phyloP scores from a whole-genome alignment of 2,888 invertebrate species.

The Magallana nippona region DNA sequence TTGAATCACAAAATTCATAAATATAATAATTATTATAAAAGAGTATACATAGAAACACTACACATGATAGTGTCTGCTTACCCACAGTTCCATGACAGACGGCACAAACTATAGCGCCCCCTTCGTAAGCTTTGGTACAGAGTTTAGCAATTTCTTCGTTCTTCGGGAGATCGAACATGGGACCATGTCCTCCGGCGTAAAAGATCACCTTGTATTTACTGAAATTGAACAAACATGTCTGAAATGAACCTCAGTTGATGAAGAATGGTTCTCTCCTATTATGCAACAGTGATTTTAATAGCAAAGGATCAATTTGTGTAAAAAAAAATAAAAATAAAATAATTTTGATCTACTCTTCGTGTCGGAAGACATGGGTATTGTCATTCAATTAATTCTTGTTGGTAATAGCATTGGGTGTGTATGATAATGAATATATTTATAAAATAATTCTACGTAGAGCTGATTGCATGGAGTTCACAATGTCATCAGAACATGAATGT shows the following conservation, averaged over 20 bases:
- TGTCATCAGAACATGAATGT: too few species aligned
- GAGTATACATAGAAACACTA: not conserved
- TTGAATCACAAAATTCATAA: not conserved
- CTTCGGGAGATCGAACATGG: slow-evolving; percentile 67
- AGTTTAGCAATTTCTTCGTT: slow-evolving; percentile 56
- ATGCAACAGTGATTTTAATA: too few species aligned
- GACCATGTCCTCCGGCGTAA: slow-evolving; percentile 72
- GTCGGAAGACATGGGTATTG: too few species aligned
- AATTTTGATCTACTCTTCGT: too few species aligned
- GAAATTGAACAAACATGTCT: slow-evolving; percentile 30
- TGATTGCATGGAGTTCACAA: too few species aligned
- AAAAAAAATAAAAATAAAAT: too few species aligned
- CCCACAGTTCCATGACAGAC: slow-evolving; percentile 72
- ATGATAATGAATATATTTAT: too few species aligned
- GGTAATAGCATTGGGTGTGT: too few species aligned
- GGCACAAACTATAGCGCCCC: slow-evolving; percentile 64
- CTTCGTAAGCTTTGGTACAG: slow-evolving; percentile 60
- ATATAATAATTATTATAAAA: not conserved
- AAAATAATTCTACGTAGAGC: too few species aligned
- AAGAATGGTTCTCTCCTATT: too few species aligned
- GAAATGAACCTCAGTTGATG: not conserved
- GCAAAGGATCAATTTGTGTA: too few species aligned
- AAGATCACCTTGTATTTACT: slow-evolving; percentile 66
- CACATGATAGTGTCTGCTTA: slow-evolving; percentile 47
- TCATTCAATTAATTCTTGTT: too few species aligned